Base-by-base conservation (phyloP, 1,140 invertebrate genomes). In the Pachypeltis micranthus region DNA sequence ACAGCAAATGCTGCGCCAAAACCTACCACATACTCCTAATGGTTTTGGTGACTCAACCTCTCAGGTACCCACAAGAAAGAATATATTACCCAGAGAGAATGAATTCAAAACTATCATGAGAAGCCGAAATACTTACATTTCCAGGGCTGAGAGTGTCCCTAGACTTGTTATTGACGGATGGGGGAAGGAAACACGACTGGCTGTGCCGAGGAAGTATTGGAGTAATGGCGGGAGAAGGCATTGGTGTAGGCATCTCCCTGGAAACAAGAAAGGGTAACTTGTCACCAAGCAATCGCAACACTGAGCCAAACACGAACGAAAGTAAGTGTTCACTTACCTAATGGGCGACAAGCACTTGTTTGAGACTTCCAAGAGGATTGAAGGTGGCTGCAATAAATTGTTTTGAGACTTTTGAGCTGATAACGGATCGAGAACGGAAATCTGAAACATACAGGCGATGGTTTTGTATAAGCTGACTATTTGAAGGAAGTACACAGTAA, bases 311-410 rank as follows among this genome's bases (percentile, higher is more conserved):
- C n/a, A n/a, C n/a, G n/a, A n/a, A n/a, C n/a, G n/a, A n/a, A 39
- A 39, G n/a, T 39, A 10, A 7, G n/a, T 7, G 7, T 39, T 7
- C 34, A 39, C 47, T 10, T 21, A 51, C 47, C 47, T 75, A 62
- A 87, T 86, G 0, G 85, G 84, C 28, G 85, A 87, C 58, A 88
- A 76, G 58, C 85, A 86, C 71, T 84, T 84, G 67, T 82, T 84
- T 4, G 85, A 85, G 62, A 86, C 83, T 77, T 88, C 85, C 28
- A 87, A 75, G 14, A 86, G 76, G 64, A 87, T 86, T 26, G 81
- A 81, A 14, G 84, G 83, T 25, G 83, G 83, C 73, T 83, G 81
- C 25, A 82, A 74, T 1, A 81, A 72, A 68, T 82, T 84, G 66
- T 66, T 66, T 2, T 44, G 44, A 4, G 75, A 76, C 67, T 81